These are phyloP conservation scores for Scortum barcoo DNA, from an alignment of 2,113 vertebrate genomes.

Conservation along the genomic window DNA sequence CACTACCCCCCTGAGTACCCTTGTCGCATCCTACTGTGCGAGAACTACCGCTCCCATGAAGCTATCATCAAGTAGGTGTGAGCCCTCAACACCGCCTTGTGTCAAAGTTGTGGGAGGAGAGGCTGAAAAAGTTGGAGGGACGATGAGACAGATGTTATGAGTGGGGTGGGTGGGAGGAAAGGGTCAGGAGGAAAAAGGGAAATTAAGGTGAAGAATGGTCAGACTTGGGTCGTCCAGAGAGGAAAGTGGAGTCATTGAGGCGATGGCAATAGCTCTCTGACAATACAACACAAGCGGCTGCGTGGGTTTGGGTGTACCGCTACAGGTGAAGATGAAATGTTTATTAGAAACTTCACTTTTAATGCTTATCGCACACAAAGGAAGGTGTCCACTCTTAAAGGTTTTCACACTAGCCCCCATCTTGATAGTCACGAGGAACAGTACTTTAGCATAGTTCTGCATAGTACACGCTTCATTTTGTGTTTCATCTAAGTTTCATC, in stretches of 20 bases:
- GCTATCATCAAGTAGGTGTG: constrained; percentile 99
- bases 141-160: not conserved
- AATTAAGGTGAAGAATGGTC: not conserved
- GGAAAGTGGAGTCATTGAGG: not conserved
- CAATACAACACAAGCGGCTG: not conserved
- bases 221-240: not conserved
- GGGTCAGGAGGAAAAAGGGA: not conserved
- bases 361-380: not conserved
- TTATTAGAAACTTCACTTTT: not conserved
- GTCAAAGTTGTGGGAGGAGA: constrained; percentile 21
- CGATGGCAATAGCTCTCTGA: not conserved
- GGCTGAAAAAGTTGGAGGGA: constrained; percentile 10
- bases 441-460: not conserved
- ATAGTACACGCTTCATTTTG: not conserved
- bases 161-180: not conserved
- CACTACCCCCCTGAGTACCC: constrained; percentile 97
- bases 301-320: not conserved
- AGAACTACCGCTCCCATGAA: constrained; percentile 99
- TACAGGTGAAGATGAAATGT: not conserved
- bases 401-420: not conserved
- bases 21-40: constrained; percentile 98
- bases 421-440: not conserved
- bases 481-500: not conserved
- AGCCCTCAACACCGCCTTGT: constrained; percentile 72
- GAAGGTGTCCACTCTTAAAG: not conserved